Conservation (phyloP, 2,888 invertebrate genomes). For the Lypha dubia region DNA sequence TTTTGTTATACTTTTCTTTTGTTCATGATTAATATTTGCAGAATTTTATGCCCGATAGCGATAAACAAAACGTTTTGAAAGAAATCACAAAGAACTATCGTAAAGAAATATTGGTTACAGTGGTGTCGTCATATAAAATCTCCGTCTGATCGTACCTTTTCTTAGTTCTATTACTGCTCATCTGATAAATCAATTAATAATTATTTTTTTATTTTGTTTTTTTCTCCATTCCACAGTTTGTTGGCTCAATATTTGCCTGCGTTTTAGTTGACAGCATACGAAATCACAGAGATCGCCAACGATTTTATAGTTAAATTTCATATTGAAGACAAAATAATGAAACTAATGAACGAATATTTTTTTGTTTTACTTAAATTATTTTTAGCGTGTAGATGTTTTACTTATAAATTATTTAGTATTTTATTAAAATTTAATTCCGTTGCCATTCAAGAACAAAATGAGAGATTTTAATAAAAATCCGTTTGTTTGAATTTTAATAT, state of each 20-base stretch:
- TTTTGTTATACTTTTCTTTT: too few relatives aligned
- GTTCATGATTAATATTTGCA: too few relatives aligned
- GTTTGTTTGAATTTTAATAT: constrained; percentile 11
- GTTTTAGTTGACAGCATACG: constrained; percentile 80
- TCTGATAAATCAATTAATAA: background rate
- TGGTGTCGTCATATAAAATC: too few relatives aligned
- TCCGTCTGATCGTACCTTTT: too few relatives aligned
- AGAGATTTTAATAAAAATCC: constrained; percentile 19
- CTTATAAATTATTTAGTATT: constrained; percentile 11
- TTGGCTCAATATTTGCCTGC: constrained; percentile 78
- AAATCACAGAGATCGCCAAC: constrained; percentile 79
- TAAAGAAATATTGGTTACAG: too few relatives aligned
- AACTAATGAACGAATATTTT: background rate
- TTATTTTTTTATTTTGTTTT: background rate
- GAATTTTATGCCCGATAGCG: too few relatives aligned
- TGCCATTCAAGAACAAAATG: constrained; percentile 1
- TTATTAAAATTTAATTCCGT: background rate
- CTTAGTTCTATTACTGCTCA: background rate
- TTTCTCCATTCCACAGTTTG: constrained; percentile 74
- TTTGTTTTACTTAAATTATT: constrained; percentile 5
- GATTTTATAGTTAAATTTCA: constrained; percentile 77
- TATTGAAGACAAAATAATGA: background rate
- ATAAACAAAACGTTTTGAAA: too few relatives aligned
- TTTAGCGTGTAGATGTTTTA: background rate
- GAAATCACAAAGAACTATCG: too few relatives aligned